These are phyloP conservation scores for Calliopum simillimum DNA, from an alignment of 2,888 invertebrate genomes.

Conservation along the genomic window DNA sequence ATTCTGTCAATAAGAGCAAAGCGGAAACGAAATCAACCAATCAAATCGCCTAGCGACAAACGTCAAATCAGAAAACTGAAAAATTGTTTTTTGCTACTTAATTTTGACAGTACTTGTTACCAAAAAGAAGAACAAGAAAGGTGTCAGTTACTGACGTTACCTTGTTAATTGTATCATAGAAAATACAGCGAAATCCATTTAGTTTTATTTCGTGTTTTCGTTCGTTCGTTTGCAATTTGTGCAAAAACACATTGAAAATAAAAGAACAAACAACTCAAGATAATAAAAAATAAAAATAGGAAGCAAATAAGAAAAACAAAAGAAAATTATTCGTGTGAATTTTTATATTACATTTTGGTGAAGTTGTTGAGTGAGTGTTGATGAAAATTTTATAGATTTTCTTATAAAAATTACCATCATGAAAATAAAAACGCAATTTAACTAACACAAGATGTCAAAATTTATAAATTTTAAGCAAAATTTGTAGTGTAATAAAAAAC, in stretches of 20 bases:
- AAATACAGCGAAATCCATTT: conserved; percentile 22
- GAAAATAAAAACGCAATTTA: not conserved
- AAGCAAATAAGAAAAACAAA: conserved; percentile 38
- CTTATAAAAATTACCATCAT: not conserved
- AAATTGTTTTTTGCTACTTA: no score
- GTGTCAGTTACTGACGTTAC: no score
- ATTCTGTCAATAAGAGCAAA: no score
- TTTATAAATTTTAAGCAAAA: conserved; percentile 27
- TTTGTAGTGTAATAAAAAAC: conserved; percentile 26
- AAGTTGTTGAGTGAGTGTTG: conserved; percentile 22
- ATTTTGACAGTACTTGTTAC: no score
- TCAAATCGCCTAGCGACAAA: no score
- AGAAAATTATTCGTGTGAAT: conserved; percentile 33
- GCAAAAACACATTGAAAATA: conserved; percentile 23
- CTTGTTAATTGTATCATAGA: no score
- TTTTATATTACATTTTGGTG: conserved; percentile 21
- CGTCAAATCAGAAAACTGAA: no score
- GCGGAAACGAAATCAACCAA: no score
- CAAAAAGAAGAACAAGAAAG: no score
- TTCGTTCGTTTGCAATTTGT: conserved; percentile 32
- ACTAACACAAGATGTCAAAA: conserved; percentile 12
- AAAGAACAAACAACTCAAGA: conserved; percentile 5
- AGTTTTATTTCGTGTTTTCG: conserved; percentile 43
- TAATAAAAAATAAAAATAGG: conserved; percentile 11
- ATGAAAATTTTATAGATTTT: conserved; percentile 16